Conservation (phyloP, 2,888 invertebrate species). For the Tupiocoris notatus region DNA sequence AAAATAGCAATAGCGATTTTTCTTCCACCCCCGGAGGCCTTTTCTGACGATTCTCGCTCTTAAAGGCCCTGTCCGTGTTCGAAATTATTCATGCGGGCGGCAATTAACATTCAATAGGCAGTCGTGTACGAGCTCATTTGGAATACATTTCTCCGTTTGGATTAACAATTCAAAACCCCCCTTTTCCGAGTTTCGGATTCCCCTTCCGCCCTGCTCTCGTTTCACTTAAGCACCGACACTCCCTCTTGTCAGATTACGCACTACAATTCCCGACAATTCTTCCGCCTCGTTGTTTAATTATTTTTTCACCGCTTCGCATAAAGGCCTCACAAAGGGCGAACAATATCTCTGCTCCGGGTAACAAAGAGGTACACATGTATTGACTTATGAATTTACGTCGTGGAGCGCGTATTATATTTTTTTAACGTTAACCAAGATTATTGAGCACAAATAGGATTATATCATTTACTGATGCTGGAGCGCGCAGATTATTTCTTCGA, state of each 20-base stretch:
- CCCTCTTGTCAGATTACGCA: background rate
- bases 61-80: background rate
- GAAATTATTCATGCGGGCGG: constrained; percentile 33
- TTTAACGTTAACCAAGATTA: too few relatives aligned
- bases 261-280: background rate
- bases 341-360: too few relatives aligned
- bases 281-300: constrained; percentile 41
- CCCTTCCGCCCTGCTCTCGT: constrained; percentile 8
- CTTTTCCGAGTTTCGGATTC: constrained; percentile 31
- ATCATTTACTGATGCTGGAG: too few relatives aligned
- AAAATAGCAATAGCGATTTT: background rate
- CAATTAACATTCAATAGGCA: constrained; percentile 41
- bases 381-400: too few relatives aligned
- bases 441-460: too few relatives aligned
- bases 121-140: constrained; percentile 40
- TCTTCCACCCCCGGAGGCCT: background rate
- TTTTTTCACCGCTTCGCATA: constrained; percentile 3
- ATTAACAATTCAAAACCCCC: constrained; percentile 39
- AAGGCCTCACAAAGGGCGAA: background rate
- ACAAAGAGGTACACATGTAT: too few relatives aligned
- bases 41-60: background rate
- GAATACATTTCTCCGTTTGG: constrained; percentile 39
- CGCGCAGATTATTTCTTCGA: too few relatives aligned
- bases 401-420: too few relatives aligned
- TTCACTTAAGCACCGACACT: background rate